phyloP scores from a whole-genome alignment of 2,113 vertebrate species.

The Phaethornis superciliosus region DNA sequence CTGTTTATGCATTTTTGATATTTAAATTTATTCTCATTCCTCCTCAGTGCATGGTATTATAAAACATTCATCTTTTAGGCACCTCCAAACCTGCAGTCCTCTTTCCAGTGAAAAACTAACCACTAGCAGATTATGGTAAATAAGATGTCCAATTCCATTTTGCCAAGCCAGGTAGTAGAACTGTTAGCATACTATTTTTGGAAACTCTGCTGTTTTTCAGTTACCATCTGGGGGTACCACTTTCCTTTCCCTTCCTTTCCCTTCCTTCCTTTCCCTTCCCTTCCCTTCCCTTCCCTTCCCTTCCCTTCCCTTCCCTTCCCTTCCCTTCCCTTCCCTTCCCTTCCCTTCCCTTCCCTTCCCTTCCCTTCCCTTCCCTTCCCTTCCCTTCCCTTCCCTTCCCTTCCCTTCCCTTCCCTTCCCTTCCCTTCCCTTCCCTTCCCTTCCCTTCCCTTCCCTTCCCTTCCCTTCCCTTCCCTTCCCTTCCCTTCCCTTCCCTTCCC shows the following conservation, averaged over 20 bases:
- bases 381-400: background rate
- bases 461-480: background rate
- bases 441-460: background rate
- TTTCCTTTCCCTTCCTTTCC: background rate
- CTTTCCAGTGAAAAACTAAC: background rate
- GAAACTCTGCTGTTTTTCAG: background rate
- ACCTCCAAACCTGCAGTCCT: background rate
- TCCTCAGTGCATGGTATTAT: background rate
- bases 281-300: fast-evolving
- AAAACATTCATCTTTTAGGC: background rate
- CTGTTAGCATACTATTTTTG: background rate
- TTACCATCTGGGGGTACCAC: fast-evolving
- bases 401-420: background rate
- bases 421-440: background rate
- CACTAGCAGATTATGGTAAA: background rate
- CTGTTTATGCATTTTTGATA: background rate
- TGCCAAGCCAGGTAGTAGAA: background rate
- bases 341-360: background rate
- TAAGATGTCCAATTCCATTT: background rate
- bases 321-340: background rate
- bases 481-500: background rate
- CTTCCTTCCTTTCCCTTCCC: background rate
- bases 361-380: background rate
- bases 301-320: background rate
- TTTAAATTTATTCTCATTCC: background rate